Evolutionary conservation across 2,888 invertebrate genomes (phyloP), one percentile per base, ranked within the genome.

Genomic region (Morinoia aosen): DNA sequence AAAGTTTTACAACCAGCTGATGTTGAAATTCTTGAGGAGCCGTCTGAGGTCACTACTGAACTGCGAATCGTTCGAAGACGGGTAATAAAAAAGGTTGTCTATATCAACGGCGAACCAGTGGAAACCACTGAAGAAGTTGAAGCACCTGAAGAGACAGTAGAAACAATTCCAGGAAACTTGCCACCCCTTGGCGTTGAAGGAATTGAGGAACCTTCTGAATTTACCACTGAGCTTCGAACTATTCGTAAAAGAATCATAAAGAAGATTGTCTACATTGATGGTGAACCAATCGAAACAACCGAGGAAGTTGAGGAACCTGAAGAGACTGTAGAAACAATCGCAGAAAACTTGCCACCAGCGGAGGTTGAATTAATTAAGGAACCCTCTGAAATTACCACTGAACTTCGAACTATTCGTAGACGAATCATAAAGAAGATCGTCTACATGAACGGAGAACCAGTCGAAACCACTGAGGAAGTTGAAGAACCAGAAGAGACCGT

Each of bases 381-480:
- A n/a, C 64, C 61, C 3, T 16, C 61, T 56, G 95, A 91, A 12
- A 39, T 95, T n/a, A 96, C 96, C 8, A 95, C 96, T 58, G 88
- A 95, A 40, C 88, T 39, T 40, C 95, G 76, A 95, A 94, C 95
- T 56, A 91, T 96, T 33, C 61, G 95, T 48, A 94, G 57, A 64
- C 76, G 96, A 64, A 91, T 96, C 40, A 96, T 96, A 11, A 96
- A 95, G 95, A 96, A 95, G 39, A 96, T 96, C 39, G 58, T 95
- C 25, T 95, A 93, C 39, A 58, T 95, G 90, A 76, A 95, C 76
- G 95, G 96, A 76, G 48, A 94, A 33, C 95, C 95, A 88, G 95
- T 94, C 33, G 96, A 96, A 76, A 95, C 96, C 58, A 91, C 61
- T 11, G 96, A 95, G 39, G 58, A 91, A 56, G 76, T 95, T 57